Evolutionary conservation across 1,140 invertebrate genomes (phyloP), one percentile per base, ranked within the genome.

Genomic region (Ganaspis sp.): DNA sequence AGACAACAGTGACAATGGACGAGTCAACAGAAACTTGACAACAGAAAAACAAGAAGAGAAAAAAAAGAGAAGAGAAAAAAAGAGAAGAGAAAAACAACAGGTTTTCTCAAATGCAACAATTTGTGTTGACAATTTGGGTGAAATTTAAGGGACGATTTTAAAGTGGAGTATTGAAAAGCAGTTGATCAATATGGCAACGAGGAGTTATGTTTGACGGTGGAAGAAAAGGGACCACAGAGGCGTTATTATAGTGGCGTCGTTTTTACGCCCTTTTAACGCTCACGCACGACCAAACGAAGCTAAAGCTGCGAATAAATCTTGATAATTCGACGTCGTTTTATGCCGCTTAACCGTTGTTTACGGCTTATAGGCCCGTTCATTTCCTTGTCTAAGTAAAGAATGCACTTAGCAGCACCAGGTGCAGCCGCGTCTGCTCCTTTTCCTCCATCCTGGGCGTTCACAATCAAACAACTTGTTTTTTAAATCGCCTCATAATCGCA

Each of bases 331-430:
- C 80, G 81, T 73, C 76, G 70, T 79, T 82, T 83, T 83, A 78
- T 83, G 85, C 73, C 53, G 73, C 58, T 82, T 83, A 86, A 86
- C 81, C 83, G 84, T 84, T 86, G 80, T 86, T 85, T 86, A 84
- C 82, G 82, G 76, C 75, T 84, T 83, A 76, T 81, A 85, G 79
- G 72, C 75, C 80, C 79, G 74, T 79, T 81, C 76, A 42, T 75
- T 58, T 45, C 75, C 76, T 71, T 45, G 74, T 38, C 42, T 78
- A 77, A 72, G 73, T 58, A 74, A 77, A 73, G 75, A 80, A 74
- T 80, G 53, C 70, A 77, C 72, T 64, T 29, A 64, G 58, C 9
- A 58, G 58, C 12, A 29, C 58, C 58, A 64, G 58, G 58, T 64
- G 58, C 23, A 64, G 58, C 23, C 9, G 26, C 58, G 58, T 64